Conservation (phyloP, 2,888 invertebrate species). For the Melanchra persicariae region DNA sequence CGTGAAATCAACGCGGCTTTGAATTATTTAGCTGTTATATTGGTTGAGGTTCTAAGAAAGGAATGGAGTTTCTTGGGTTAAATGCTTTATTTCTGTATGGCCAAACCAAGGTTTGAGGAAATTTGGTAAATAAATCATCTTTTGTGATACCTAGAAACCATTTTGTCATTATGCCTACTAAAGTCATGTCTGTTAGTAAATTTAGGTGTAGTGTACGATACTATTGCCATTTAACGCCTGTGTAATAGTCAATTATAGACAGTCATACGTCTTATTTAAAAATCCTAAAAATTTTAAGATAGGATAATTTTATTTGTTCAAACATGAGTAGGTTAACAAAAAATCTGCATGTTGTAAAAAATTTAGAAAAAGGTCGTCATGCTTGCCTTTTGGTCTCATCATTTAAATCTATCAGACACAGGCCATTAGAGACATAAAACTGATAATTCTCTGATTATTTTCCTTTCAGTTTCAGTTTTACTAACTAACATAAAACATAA, state of each 20-base stretch:
- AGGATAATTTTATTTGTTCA: too few relatives aligned
- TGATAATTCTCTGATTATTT: background rate
- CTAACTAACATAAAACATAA: background rate
- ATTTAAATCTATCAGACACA: too few relatives aligned
- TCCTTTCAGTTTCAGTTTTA: background rate
- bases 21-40: constrained; percentile 79
- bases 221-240: background rate
- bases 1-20: constrained; percentile 82
- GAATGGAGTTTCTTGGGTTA: constrained; percentile 61
- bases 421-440: background rate
- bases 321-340: too few relatives aligned
- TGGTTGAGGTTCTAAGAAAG: constrained; percentile 71
- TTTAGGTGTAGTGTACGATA: background rate
- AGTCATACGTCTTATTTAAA: too few relatives aligned
- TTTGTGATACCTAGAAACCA: background rate
- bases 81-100: constrained; percentile 50
- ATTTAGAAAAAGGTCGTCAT: too few relatives aligned
- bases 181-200: background rate
- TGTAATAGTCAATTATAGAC: too few relatives aligned
- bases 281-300: too few relatives aligned
- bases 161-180: background rate
- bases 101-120: background rate
- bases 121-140: background rate
- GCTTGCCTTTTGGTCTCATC: too few relatives aligned
- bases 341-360: too few relatives aligned